A percentile compares a stretch with the other conserved stretches of the same genome.
phyloP scores from a whole-genome alignment of 2,797 vertebrate species.

The Sitta carolinensis region DNA sequence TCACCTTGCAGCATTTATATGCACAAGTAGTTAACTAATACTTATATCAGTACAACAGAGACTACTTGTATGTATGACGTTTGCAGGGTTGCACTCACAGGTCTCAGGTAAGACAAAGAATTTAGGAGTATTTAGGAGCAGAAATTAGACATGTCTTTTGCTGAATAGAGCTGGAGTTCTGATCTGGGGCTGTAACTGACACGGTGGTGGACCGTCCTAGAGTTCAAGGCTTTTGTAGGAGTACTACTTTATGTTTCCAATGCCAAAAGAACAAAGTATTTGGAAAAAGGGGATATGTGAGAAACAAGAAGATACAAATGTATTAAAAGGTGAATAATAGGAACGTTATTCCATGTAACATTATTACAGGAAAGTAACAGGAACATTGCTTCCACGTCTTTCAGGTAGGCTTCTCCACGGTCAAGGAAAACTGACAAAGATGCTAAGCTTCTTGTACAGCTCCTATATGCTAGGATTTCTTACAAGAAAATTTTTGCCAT shows the following conservation, averaged over 20 bases:
- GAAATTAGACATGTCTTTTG: background rate
- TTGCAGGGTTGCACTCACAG: conserved; percentile 28
- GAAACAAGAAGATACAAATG: background rate
- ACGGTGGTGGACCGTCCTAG: background rate
- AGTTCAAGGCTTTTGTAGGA: background rate
- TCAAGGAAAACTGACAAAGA: background rate
- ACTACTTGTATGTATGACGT: background rate
- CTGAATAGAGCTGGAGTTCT: background rate
- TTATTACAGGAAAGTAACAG: background rate
- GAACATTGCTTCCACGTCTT: background rate
- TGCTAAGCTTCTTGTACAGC: background rate
- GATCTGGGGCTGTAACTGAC: background rate
- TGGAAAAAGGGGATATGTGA: background rate
- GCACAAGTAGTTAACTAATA: background rate
- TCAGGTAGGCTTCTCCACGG: background rate
- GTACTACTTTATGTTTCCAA: background rate
- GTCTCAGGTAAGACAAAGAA: background rate
- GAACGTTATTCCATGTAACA: no score
- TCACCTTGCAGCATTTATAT: conserved; percentile 39
- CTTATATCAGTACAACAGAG: background rate
- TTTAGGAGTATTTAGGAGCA: conserved; percentile 16
- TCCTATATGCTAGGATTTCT: background rate
- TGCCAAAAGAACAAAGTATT: background rate
- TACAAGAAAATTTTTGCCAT: background rate
- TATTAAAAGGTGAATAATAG: background rate